Conservation (phyloP, 2,113 vertebrate species). For the Megaleporinus macrocephalus region DNA sequence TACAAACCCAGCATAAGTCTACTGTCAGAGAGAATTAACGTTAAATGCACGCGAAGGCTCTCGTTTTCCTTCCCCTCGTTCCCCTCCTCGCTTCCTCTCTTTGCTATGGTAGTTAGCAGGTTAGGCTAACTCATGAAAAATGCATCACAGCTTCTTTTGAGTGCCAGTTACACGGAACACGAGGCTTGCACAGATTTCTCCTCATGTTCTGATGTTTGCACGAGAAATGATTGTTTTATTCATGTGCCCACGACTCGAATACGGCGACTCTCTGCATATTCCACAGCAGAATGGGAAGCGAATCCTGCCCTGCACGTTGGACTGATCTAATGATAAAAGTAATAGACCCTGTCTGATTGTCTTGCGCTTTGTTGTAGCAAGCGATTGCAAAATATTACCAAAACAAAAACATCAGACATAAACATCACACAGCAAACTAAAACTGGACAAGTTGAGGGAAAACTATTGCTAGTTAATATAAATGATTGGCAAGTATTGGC, state of each 20-base stretch:
- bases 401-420: too few relatives aligned
- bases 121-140: conserved; percentile 24
- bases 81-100: not conserved
- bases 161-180: not conserved
- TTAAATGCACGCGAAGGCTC: conserved; percentile 1
- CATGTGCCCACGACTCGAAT: not conserved
- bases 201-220: not conserved
- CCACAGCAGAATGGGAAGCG: not conserved
- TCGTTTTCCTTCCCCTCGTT: not conserved
- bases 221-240: not conserved
- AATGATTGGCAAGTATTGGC: too few relatives aligned
- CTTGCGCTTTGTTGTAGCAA: too few relatives aligned
- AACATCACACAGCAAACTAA: too few relatives aligned
- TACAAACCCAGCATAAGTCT: conserved; percentile 9
- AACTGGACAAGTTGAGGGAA: too few relatives aligned
- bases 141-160: conserved; percentile 6
- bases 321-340: too few relatives aligned
- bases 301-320: not conserved
- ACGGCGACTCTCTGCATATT: not conserved
- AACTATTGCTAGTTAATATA: too few relatives aligned
- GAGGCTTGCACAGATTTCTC: not conserved
- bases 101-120: conserved; percentile 9
- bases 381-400: too few relatives aligned
- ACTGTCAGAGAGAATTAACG: conserved; percentile 38
- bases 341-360: too few relatives aligned